Evolutionary conservation across 2,113 vertebrate genomes (phyloP).

Genomic region (Spermophilus dauricus): DNA sequence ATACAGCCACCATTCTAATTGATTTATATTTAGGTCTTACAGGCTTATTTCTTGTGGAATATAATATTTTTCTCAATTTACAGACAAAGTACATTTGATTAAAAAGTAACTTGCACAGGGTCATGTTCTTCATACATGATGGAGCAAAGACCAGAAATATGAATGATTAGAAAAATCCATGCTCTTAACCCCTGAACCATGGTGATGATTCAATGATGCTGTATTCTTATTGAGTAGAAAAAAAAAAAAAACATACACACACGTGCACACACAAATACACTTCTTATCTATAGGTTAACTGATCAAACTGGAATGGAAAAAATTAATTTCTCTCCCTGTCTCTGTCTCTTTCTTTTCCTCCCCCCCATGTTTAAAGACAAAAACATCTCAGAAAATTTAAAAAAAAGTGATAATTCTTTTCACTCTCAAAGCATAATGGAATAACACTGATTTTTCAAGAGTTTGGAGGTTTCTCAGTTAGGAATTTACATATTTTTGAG

Average conservation of each 20-base stretch:
- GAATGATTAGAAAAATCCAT: constrained; percentile 40
- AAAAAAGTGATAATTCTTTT: too few relatives aligned
- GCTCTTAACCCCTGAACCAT: constrained; percentile 36
- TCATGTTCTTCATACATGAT: neutral
- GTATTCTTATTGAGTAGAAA: neutral
- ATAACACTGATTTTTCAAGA: neutral
- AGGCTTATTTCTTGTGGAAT: neutral
- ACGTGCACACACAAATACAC: neutral
- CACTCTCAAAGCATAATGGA: too few relatives aligned
- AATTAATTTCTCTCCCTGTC: neutral
- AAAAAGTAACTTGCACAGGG: constrained; percentile 36
- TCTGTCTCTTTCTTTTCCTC: neutral
- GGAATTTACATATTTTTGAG: neutral
- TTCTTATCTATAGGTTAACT: neutral
- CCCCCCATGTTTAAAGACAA: too few relatives aligned
- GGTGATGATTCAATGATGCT: neutral
- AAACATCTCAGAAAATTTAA: too few relatives aligned
- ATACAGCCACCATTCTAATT: neutral
- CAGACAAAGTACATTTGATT: constrained; percentile 43
- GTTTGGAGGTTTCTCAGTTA: neutral
- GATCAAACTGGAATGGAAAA: neutral
- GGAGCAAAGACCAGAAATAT: neutral
- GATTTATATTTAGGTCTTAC: constrained; percentile 21
- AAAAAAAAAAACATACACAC: neutral
- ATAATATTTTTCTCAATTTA: constrained; percentile 48